phyloP scores from a whole-genome alignment of 2,888 invertebrate genomes.

The Chaetogeoica ovagalla region DNA sequence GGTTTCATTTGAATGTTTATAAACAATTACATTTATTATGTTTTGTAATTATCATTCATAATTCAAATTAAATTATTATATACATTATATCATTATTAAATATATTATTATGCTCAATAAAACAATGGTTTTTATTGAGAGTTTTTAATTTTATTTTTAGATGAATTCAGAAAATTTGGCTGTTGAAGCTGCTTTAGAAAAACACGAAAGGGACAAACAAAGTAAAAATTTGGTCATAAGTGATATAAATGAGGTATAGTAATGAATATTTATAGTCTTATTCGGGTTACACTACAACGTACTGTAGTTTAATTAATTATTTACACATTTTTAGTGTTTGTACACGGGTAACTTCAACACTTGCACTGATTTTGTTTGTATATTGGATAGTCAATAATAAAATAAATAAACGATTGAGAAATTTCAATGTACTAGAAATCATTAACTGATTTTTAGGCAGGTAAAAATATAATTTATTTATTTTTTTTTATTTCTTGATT shows the following conservation, averaged over 20 bases:
- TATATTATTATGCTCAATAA: no score
- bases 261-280: not conserved
- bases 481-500: slow-evolving; percentile 9
- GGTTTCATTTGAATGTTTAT: no score
- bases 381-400: not conserved
- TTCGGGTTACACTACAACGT: not conserved
- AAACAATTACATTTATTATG: no score
- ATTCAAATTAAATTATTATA: no score
- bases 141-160: slow-evolving; percentile 48
- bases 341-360: slow-evolving; percentile 22
- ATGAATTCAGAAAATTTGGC: slow-evolving; percentile 57
- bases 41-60: no score
- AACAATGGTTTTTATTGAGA: not conserved
- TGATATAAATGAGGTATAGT: slow-evolving; percentile 20
- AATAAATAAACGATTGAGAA: not conserved
- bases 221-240: slow-evolving; percentile 55
- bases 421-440: not conserved
- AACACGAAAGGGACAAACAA: slow-evolving; percentile 56
- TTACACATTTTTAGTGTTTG: slow-evolving; percentile 12
- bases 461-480: slow-evolving; percentile 3
- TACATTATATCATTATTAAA: no score
- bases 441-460: slow-evolving; percentile 16
- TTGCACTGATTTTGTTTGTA: slow-evolving; percentile 35
- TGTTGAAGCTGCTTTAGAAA: slow-evolving; percentile 57
- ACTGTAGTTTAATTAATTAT: slow-evolving; percentile 13